Evolutionary conservation across 1,140 invertebrate genomes (phyloP).

Genomic region (Drosophila sechellia): DNA sequence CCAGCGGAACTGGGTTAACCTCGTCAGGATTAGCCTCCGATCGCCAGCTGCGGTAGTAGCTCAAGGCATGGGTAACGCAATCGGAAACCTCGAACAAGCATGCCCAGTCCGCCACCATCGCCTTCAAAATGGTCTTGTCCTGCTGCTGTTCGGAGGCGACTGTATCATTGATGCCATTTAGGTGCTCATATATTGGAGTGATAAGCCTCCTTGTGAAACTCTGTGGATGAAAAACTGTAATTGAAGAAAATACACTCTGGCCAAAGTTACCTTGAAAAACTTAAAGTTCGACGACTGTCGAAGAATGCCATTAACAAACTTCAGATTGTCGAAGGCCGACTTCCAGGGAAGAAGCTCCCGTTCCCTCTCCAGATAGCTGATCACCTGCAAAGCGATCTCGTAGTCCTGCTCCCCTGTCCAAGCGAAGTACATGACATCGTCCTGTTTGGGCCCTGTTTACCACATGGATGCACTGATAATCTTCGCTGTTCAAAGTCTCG

Average conservation of each 20-base stretch:
- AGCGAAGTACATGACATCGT: slow-evolving; percentile 91
- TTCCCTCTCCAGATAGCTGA: slow-evolving; percentile 88
- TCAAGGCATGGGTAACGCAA: slow-evolving; percentile 86
- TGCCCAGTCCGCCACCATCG: slow-evolving; percentile 86
- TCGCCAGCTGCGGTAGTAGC: slow-evolving; percentile 87
- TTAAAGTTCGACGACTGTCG: slow-evolving; percentile 85
- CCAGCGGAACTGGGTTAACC: slow-evolving; percentile 88
- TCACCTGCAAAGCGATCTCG: slow-evolving; percentile 81
- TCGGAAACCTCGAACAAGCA: slow-evolving; percentile 87
- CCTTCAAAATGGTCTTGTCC: slow-evolving; percentile 86
- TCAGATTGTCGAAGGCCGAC: slow-evolving; percentile 60
- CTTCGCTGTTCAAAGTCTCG: slow-evolving; percentile 85
- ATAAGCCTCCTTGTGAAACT: slow-evolving; percentile 86
- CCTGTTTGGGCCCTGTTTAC: slow-evolving; percentile 93
- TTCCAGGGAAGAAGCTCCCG: slow-evolving; percentile 88
- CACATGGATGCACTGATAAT: slow-evolving; percentile 86
- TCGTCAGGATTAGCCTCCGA: slow-evolving; percentile 85
- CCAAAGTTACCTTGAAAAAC: slow-evolving; percentile 84
- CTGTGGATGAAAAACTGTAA: slow-evolving; percentile 55
- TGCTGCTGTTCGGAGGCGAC: slow-evolving; percentile 67
- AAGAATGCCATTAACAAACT: slow-evolving; percentile 85
- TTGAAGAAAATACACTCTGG: background rate
- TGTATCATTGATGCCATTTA: slow-evolving; percentile 85
- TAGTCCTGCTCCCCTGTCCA: slow-evolving; percentile 89
- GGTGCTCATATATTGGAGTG: slow-evolving; percentile 85